Percentiles rank a stretch among this genome's conserved stretches.
phyloP scores from a whole-genome alignment of 2,797 vertebrate species.

The Sandelia bainsii region DNA sequence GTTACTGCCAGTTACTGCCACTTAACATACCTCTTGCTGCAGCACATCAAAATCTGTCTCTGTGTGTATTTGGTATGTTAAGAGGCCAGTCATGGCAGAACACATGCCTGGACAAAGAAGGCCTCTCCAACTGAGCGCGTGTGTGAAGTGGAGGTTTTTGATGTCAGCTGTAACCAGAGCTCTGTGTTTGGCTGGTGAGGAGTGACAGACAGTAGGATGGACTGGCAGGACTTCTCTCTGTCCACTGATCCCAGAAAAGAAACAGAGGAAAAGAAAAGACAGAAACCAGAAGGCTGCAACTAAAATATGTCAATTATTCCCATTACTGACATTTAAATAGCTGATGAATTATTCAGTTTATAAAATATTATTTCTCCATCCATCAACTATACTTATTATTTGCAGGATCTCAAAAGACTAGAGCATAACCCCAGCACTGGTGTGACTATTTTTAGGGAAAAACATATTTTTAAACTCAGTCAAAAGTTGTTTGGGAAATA shows the following conservation, averaged over 20 bases:
- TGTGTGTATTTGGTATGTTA: constrained; percentile 38
- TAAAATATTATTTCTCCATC: too few relatives aligned
- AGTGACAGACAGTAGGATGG: constrained; percentile 68
- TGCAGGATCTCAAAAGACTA: too few relatives aligned
- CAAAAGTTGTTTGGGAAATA: neutral
- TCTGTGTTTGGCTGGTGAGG: constrained; percentile 54
- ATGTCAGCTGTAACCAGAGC: constrained; percentile 72
- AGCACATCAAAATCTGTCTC: neutral
- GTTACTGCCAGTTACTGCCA: constrained; percentile 12
- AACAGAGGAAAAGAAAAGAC: neutral
- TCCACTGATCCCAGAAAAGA: constrained; percentile 45
- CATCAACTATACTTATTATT: too few relatives aligned
- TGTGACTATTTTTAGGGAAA: too few relatives aligned
- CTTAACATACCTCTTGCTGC: neutral
- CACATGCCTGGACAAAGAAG: constrained; percentile 72
- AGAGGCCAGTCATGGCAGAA: constrained; percentile 50
- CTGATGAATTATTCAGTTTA: too few relatives aligned
- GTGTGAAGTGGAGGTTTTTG: constrained; percentile 37
- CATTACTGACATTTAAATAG: too few relatives aligned
- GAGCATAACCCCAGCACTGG: too few relatives aligned
- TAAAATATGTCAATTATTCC: neutral
- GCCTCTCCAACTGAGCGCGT: constrained; percentile 61
- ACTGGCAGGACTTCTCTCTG: constrained; percentile 10
- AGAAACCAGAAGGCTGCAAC: neutral
- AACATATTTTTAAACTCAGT: too few relatives aligned